Evolutionary conservation across 2,888 invertebrate species (phyloP).

Genomic region (Catocala nupta): DNA sequence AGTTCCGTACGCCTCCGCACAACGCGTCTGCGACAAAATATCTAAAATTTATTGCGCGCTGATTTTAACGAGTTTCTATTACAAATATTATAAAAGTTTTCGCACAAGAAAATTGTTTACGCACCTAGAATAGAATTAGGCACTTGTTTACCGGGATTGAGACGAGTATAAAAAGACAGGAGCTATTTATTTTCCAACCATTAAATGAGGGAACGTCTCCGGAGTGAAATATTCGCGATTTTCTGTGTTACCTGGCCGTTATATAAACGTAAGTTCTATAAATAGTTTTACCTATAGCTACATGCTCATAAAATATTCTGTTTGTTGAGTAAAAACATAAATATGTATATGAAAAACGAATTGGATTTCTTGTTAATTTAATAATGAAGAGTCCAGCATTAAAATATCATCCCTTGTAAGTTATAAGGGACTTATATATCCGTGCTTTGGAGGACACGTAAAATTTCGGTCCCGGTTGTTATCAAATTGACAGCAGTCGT

Average conservation of each 20-base stretch:
- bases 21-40: conserved; percentile 24
- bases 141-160: conserved; percentile 36
- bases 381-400: no score
- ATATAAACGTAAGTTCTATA: conserved; percentile 33
- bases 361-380: not conserved
- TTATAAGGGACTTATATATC: no score
- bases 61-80: conserved; percentile 47
- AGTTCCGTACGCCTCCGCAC: conserved; percentile 44
- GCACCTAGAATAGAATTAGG: conserved; percentile 45
- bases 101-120: conserved; percentile 42
- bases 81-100: conserved; percentile 40
- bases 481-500: no score
- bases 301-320: no score
- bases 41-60: conserved; percentile 33
- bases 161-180: conserved; percentile 56
- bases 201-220: conserved; percentile 38
- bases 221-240: conserved; percentile 31
- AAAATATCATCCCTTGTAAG: no score
- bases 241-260: conserved; percentile 18
- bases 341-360: not conserved
- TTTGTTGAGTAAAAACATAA: not conserved
- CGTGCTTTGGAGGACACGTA: no score
- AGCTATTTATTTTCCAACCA: conserved; percentile 40
- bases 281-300: not conserved
- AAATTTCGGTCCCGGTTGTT: no score